A percentile compares a stretch with the other conserved stretches of the same genome.
Conservation (phyloP, 1,140 invertebrate species). For the Leptopilina boulardi region DNA sequence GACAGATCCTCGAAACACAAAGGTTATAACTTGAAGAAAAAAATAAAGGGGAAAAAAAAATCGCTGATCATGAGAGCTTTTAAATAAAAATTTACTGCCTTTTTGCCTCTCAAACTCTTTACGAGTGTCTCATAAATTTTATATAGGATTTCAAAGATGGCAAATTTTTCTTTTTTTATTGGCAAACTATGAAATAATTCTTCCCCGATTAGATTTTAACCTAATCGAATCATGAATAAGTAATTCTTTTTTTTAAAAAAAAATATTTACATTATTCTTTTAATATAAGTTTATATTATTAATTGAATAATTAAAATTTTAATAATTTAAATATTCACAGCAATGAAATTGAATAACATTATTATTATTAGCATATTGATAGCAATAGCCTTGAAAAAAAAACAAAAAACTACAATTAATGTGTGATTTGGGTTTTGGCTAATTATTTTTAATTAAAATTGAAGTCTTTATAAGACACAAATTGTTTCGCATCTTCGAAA, state of each 20-base stretch:
- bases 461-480: not conserved
- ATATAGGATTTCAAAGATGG: conserved; percentile 16
- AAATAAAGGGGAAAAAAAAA: not conserved
- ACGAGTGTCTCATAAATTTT: conserved; percentile 34
- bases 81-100: conserved; percentile 28
- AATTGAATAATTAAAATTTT: too few relatives aligned
- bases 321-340: too few relatives aligned
- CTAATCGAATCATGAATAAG: too few relatives aligned
- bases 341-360: too few relatives aligned
- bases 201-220: not conserved
- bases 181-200: conserved; percentile 34
- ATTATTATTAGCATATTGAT: too few relatives aligned
- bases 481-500: not conserved
- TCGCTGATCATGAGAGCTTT: conserved; percentile 26
- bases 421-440: not conserved
- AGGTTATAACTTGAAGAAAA: not conserved
- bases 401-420: too few relatives aligned
- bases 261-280: too few relatives aligned
- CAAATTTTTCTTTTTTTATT: conserved; percentile 40
- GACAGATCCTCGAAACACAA: conserved; percentile 22
- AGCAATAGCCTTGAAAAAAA: too few relatives aligned
- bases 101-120: conserved; percentile 17
- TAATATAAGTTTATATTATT: too few relatives aligned
- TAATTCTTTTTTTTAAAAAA: too few relatives aligned
- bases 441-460: not conserved